These are phyloP conservation scores for Dufourea novaeangliae DNA, from an alignment of 1,140 invertebrate genomes.

Conservation along the genomic window DNA sequence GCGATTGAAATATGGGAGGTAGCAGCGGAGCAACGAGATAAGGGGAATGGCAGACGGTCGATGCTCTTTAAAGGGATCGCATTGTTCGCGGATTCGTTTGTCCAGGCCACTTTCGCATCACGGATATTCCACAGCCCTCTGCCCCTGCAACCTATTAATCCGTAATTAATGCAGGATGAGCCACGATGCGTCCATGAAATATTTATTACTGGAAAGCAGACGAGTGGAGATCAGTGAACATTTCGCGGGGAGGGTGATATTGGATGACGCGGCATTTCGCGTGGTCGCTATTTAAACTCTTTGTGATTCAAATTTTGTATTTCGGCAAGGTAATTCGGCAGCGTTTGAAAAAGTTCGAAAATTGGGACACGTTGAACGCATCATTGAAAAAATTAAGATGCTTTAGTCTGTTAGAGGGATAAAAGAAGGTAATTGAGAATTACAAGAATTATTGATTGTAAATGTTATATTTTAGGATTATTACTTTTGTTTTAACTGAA, in stretches of 20 bases:
- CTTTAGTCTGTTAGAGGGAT: too few relatives aligned
- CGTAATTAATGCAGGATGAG: constrained; percentile 24
- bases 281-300: background rate
- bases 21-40: too few relatives aligned
- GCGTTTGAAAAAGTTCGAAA: too few relatives aligned
- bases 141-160: constrained; percentile 20
- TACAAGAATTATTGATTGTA: too few relatives aligned
- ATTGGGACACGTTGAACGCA: too few relatives aligned
- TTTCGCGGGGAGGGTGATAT: background rate
- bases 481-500: too few relatives aligned
- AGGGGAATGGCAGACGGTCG: background rate
- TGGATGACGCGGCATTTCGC: background rate
- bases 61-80: background rate
- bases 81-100: background rate
- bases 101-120: background rate
- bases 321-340: too few relatives aligned
- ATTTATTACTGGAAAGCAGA: constrained; percentile 23
- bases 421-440: too few relatives aligned
- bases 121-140: too few relatives aligned
- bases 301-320: background rate
- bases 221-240: background rate
- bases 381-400: background rate
- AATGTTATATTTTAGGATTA: too few relatives aligned
- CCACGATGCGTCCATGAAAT: constrained; percentile 18
- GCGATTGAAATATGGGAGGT: background rate